Evolutionary conservation across 2,888 invertebrate genomes (phyloP), one percentile per base, ranked within the genome.

Genomic region (Ceriagrion tenellum): DNA sequence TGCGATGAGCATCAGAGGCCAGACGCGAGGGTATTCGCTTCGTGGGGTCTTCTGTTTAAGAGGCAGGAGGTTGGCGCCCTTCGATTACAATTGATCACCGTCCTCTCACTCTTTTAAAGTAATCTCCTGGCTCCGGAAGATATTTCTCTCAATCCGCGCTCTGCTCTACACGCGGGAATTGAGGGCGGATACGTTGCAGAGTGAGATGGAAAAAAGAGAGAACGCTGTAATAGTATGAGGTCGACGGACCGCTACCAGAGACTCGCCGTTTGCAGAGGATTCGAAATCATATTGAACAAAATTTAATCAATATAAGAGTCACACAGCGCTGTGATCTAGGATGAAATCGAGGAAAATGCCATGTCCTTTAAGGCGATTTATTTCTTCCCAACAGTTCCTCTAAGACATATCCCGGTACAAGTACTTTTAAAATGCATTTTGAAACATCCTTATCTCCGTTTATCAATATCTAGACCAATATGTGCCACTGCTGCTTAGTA

Each of bases 61-160:
- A 69, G 35, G n/a, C 30, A 74, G 1, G 81, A 13, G 81, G 35
- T 18, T 81, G 81, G 30, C 81, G 35, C 81, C 35, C 30, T 30
- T 81, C 81, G 35, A 35, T 35, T 81, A 81, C 81, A 81, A 81
- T 81, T 81, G 81, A 81, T 81, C 81, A 10, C 81, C 81, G 30
- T 13, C 81, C 1, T 16, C n/a, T 35, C 13, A 16, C 30, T n/a
- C 35, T 35, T 81, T 81, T 81, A 81, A 81, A 35, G 81, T 81
- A 30, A 81, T 81, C 74, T 81, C 74, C 81, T 18, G 81, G 35
- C 81, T 35, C 81, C 35, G 18, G 35, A 81, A 81, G 81, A 81
- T 35, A 16, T 81, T 16, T 35, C 30, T 30, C 35, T 16, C 35
- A 16, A 69, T 8, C 26, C 23, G 69, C 12, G 69, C 26, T 26